Conservation (phyloP, 92 coral and sea anemone genomes). For the Palythoa grandiflora region DNA sequence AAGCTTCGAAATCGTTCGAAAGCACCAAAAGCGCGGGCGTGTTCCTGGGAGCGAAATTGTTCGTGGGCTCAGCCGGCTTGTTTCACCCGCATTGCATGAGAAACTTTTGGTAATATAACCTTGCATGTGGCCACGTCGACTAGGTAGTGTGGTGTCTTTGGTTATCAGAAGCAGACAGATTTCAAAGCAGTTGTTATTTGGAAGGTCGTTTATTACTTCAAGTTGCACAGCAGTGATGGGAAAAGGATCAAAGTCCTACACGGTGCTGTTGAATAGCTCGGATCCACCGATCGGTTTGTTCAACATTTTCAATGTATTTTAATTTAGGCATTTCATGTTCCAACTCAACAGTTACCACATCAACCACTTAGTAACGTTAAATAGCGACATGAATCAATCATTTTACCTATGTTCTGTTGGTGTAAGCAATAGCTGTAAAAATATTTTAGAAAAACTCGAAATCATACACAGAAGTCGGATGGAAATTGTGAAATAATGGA, state of each 20-base stretch:
- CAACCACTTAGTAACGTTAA: not conserved
- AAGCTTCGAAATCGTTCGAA: no score
- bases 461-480: not conserved
- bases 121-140: conserved; percentile 76
- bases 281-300: conserved; percentile 93
- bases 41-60: conserved; percentile 24
- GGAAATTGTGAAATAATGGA: not conserved
- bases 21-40: not conserved
- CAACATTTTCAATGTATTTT: conserved; percentile 7
- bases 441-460: not conserved
- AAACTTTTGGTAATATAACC: conserved; percentile 7
- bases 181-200: not conserved
- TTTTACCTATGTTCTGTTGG: not conserved
- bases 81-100: conserved; percentile 38
- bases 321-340: not conserved
- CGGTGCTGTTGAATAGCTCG: conserved; percentile 70
- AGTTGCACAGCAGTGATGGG: conserved; percentile 33
- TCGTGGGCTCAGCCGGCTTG: conserved; percentile 39
- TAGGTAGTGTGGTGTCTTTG: conserved; percentile 46
- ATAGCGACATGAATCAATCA: not conserved
- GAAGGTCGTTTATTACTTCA: conserved; percentile 25
- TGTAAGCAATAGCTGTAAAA: not conserved
- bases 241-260: conserved; percentile 64
- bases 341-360: not conserved
- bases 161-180: conserved; percentile 39